Evolutionary conservation across 92 coral and sea anemone species (phyloP), one percentile per base, ranked within the genome.

Genomic region (Epizoanthus ramosus): DNA sequence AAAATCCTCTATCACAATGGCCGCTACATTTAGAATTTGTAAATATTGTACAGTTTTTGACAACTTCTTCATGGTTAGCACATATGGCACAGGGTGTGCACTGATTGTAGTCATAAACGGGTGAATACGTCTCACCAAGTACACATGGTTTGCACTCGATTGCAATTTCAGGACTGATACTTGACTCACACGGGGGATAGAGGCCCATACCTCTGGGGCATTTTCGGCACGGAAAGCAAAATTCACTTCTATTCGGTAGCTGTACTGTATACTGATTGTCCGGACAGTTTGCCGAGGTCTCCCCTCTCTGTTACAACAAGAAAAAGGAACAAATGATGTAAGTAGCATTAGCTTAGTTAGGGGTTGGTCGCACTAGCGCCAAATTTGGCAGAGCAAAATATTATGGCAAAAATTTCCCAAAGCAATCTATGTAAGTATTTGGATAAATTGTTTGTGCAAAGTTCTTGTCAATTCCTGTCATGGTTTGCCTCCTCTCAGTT

Each of bases 91-190:
- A 74, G 57, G 79, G 47, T 41, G 33, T 13, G 25, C 79, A 74
- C 4, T 63, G 14, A 31, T 74, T 22, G 33, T 25, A 4, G 15
- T 35, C 79, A 13, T 74, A 2, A 54, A 28, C 35, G 47, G 79
- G 63, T 22, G 79, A 74, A 54, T 74, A 74, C 9, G 79, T 74
- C n/a, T 54, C 23, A 18, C 79, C 79, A 25, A 17, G 79, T 74
- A 4, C 24, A 31, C 79, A 74, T 3, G 47, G 16, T 28, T 52
- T 24, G 79, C 79, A 74, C 16, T 74, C 18, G 25, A 74, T 12
- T 24, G 79, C 54, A 56, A 25, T 22, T 16, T 18, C 17, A 53
- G 17, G 47, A 23, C 63, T 53, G 63, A 74, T 41, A 17, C 1
- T 3, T 14, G 63, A 53, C 8, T 63, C 79, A 50, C 79, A 74